phyloP scores from a whole-genome alignment of 2,888 invertebrate species.

The Coleophora deauratella region DNA sequence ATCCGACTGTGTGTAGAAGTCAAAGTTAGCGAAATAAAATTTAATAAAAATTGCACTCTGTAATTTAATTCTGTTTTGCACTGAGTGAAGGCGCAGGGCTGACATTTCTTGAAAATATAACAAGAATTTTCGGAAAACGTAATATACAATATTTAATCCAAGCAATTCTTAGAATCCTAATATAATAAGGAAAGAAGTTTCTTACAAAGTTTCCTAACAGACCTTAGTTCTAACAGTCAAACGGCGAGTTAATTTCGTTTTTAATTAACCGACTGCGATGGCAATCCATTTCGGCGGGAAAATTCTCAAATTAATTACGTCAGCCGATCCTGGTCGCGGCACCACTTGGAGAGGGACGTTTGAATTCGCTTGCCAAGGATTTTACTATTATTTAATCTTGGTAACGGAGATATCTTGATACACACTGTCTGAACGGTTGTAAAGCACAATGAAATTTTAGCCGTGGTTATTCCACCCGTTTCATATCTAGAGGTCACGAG shows the following conservation, averaged over 20 bases:
- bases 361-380: slow-evolving; percentile 20
- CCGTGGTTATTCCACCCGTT: too few species aligned
- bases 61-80: too few species aligned
- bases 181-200: neutral
- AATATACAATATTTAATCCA: too few species aligned
- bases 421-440: slow-evolving; percentile 7
- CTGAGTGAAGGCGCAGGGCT: too few species aligned
- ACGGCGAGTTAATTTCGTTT: slow-evolving; percentile 6
- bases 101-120: too few species aligned
- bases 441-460: too few species aligned
- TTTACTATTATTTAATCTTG: slow-evolving; percentile 24
- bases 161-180: neutral
- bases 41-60: too few species aligned
- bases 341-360: slow-evolving; percentile 14
- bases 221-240: neutral
- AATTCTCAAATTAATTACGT: slow-evolving; percentile 18
- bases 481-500: too few species aligned
- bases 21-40: too few species aligned
- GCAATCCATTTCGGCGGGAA: slow-evolving; percentile 9
- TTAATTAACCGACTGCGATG: slow-evolving; percentile 1
- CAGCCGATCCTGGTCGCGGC: slow-evolving; percentile 4
- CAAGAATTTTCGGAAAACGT: too few species aligned
- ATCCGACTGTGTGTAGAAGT: too few species aligned
- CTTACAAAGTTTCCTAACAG: neutral
- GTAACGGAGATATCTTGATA: slow-evolving; percentile 6